Conservation (phyloP, 1,140 invertebrate genomes). For the Oreohelix idahoensis region DNA sequence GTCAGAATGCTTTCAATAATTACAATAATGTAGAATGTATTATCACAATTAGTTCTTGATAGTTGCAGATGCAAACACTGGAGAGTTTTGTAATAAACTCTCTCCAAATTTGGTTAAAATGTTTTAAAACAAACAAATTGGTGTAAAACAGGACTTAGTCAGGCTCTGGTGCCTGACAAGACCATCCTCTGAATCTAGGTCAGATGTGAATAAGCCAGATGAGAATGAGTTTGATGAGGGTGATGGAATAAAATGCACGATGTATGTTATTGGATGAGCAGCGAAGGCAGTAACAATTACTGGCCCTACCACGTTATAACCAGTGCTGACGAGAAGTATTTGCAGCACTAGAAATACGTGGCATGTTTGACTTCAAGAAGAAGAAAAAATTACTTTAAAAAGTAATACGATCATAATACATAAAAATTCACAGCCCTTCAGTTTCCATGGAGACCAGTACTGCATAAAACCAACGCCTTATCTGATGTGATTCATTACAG, state of each 20-base stretch:
- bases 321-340: neutral
- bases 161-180: neutral
- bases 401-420: neutral
- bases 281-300: neutral
- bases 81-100: conserved; percentile 14
- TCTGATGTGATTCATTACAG: conserved; percentile 36
- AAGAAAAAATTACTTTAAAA: neutral
- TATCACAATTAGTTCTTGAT: conserved; percentile 36
- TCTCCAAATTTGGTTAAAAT: neutral
- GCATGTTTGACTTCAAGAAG: neutral
- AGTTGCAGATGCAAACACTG: conserved; percentile 27
- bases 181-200: neutral
- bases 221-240: neutral
- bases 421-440: conserved; percentile 40
- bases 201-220: neutral
- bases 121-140: neutral
- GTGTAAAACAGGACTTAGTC: neutral
- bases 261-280: neutral
- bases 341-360: neutral
- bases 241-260: neutral
- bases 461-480: conserved; percentile 25
- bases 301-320: neutral
- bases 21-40: conserved; percentile 37
- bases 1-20: conserved; percentile 42
- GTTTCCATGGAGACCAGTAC: conserved; percentile 39